Conservation (phyloP, 2,113 vertebrate genomes). For the Chaetorhynchus papuensis region DNA sequence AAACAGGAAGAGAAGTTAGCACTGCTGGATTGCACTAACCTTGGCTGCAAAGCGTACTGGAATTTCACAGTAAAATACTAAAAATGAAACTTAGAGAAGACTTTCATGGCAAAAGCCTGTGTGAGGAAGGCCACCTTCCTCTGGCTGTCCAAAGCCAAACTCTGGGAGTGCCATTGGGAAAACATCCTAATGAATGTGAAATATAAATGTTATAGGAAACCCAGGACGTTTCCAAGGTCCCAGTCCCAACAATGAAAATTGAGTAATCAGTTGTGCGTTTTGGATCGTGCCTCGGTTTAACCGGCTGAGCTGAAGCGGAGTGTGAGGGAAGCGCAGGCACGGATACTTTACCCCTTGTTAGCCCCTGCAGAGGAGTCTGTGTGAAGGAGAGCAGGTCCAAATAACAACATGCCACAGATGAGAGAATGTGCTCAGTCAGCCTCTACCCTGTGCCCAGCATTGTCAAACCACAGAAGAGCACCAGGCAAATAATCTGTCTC, state of each 20-base stretch:
- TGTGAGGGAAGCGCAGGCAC: rapidly evolving
- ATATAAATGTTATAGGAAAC: neutral
- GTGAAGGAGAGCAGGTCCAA: neutral
- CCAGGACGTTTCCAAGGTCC: neutral
- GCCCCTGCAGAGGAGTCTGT: rapidly evolving
- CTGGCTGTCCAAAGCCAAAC: neutral
- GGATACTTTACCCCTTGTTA: neutral
- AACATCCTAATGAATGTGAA: neutral
- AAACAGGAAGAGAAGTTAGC: neutral
- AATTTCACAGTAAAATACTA: neutral
- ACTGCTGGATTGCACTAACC: neutral
- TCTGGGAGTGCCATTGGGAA: rapidly evolving
- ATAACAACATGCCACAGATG: neutral
- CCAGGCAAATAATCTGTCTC: neutral
- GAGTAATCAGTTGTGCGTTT: neutral
- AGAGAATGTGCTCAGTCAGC: neutral
- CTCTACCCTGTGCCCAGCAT: neutral
- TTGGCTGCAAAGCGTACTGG: neutral
- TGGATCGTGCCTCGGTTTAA: neutral
- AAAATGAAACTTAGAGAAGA: neutral
- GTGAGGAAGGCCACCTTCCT: neutral
- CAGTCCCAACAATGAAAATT: neutral
- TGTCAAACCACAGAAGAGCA: neutral
- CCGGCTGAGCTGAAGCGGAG: neutral
- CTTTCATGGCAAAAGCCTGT: neutral